These are phyloP conservation scores for Oscheius sp. DNA, from an alignment of 2,888 invertebrate genomes.

Conservation along the genomic window DNA sequence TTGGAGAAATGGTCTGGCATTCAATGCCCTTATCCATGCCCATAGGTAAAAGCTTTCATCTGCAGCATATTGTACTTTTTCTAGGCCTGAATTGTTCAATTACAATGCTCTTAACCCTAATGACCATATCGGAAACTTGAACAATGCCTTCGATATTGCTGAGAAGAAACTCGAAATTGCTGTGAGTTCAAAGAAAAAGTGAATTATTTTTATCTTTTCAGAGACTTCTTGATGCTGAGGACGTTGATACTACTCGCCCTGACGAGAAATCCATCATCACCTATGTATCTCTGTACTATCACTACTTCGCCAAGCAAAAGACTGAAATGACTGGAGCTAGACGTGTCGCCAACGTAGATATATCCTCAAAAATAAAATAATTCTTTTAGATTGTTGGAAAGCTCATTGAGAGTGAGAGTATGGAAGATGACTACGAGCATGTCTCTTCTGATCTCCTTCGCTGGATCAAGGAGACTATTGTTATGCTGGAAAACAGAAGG, in stretches of 20 bases:
- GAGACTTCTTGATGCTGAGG: conserved; percentile 88
- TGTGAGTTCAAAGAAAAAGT: conserved; percentile 17
- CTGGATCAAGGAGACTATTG: conserved; percentile 89
- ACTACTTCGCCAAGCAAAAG: conserved; percentile 98
- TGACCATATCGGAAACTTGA: conserved; percentile 91
- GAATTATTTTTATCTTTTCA: not conserved
- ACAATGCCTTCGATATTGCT: conserved; percentile 95
- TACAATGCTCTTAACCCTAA: conserved; percentile 79
- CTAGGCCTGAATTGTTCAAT: conserved; percentile 86
- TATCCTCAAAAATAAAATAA: not conserved
- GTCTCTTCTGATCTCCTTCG: conserved; percentile 85
- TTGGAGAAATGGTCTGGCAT: conserved; percentile 94
- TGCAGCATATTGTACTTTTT: not conserved
- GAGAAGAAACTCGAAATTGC: conserved; percentile 91
- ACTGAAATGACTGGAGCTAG: conserved; percentile 96
- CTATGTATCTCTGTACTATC: conserved; percentile 97
- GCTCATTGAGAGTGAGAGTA: conserved; percentile 91
- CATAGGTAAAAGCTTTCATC: conserved; percentile 75
- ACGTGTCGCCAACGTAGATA: conserved; percentile 88
- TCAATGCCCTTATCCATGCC: conserved; percentile 97
- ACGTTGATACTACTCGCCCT: conserved; percentile 83
- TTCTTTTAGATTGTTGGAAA: conserved; percentile 87
- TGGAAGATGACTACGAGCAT: conserved; percentile 87
- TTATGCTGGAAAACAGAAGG: conserved; percentile 72
- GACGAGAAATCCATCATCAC: conserved; percentile 96